Percentiles rank a stretch among this genome's conserved stretches.
Conservation (phyloP, 2,888 invertebrate genomes). For the Panorpa germanica region DNA sequence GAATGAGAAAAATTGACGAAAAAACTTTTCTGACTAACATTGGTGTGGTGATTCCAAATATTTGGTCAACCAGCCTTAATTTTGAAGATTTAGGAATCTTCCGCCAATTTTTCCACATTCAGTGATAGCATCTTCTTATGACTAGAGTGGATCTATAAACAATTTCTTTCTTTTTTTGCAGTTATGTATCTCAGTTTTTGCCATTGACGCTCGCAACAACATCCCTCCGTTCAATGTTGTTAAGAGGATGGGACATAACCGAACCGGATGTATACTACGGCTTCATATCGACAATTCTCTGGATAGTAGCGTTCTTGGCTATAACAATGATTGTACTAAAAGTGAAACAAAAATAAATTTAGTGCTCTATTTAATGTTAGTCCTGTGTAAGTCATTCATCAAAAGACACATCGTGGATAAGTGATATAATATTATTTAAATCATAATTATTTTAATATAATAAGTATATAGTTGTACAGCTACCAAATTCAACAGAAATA, state of each 20-base stretch:
- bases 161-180: constrained; percentile 13
- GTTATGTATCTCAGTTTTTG: constrained; percentile 61
- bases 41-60: too few relatives aligned
- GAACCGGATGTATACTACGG: constrained; percentile 77
- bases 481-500: too few relatives aligned
- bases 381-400: too few relatives aligned
- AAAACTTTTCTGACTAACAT: too few relatives aligned
- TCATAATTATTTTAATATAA: too few relatives aligned
- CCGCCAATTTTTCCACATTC: too few relatives aligned
- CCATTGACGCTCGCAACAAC: constrained; percentile 89
- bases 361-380: too few relatives aligned
- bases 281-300: constrained; percentile 64
- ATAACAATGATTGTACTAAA: constrained; percentile 64
- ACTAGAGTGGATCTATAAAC: not conserved
- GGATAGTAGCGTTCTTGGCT: constrained; percentile 69
- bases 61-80: too few relatives aligned
- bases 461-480: too few relatives aligned
- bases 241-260: constrained; percentile 67
- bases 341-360: constrained; percentile 55
- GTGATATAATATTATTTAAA: too few relatives aligned
- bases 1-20: not conserved
- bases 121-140: not conserved
- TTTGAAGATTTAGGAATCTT: too few relatives aligned
- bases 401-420: too few relatives aligned
- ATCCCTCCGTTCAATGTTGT: constrained; percentile 67